A percentile compares a stretch with the other conserved stretches of the same genome.
phyloP scores from a whole-genome alignment of 1,140 invertebrate genomes.

The Tachypleus tridentatus region DNA sequence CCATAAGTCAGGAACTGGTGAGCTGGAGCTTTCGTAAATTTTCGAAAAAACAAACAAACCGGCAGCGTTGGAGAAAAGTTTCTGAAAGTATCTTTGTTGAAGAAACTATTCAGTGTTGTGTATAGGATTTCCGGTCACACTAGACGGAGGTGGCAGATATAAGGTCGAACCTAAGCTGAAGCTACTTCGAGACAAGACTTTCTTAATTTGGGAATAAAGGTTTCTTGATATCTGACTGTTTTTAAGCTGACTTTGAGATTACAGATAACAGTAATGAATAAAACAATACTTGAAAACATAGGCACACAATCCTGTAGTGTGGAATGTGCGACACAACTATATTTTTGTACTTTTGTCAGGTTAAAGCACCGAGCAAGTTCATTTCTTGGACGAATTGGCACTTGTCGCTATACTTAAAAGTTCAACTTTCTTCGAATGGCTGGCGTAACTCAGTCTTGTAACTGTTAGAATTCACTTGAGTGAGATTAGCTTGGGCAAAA shows the following conservation, averaged over 20 bases:
- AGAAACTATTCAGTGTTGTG: conserved; percentile 45
- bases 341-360: conserved; percentile 99
- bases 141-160: conserved; percentile 34
- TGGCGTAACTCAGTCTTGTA: conserved; percentile 99
- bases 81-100: conserved; percentile 8
- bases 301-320: conserved; percentile 94
- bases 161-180: conserved; percentile 23
- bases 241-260: conserved; percentile 1
- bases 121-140: conserved; percentile 46
- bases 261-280: conserved; percentile 63
- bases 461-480: conserved; percentile 48
- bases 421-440: conserved; percentile 86
- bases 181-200: conserved; percentile 22
- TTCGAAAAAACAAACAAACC: conserved; percentile 12
- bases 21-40: conserved; percentile 2
- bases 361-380: conserved; percentile 76
- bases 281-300: conserved; percentile 98
- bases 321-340: conserved; percentile 91
- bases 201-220: conserved; percentile 10
- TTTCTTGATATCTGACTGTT: neutral
- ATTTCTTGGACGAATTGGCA: conserved; percentile 98
- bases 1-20: too few relatives aligned
- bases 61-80: neutral
- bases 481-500: too few relatives aligned
- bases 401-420: conserved; percentile 97